Evolutionary conservation across 2,888 invertebrate genomes (phyloP).

Genomic region (Nymphalis c-album): DNA sequence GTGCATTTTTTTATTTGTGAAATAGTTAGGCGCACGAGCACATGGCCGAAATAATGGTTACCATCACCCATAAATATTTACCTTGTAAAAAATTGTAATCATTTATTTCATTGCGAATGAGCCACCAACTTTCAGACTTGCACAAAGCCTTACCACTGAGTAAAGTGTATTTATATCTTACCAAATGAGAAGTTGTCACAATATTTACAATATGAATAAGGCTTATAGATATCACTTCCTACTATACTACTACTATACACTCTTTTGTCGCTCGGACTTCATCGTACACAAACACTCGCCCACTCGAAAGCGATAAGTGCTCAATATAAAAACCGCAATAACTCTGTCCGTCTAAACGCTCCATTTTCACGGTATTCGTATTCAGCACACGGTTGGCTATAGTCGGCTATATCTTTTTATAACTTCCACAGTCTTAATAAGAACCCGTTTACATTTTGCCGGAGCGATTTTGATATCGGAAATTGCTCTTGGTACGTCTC

Average conservation of each 20-base stretch:
- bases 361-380: conserved; percentile 68
- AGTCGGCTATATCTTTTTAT: conserved; percentile 54
- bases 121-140: no score
- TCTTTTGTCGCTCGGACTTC: conserved; percentile 14
- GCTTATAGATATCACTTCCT: conserved; percentile 8
- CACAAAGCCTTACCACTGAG: no score
- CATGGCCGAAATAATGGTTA: no score
- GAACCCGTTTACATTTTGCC: conserved; percentile 45
- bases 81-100: no score
- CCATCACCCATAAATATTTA: no score
- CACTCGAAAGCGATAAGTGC: conserved; percentile 54
- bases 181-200: not conserved
- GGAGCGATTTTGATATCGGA: conserved; percentile 28
- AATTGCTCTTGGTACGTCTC: conserved; percentile 15
- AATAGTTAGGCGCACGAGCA: no score
- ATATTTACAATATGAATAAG: not conserved
- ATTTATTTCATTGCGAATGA: no score
- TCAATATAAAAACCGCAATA: conserved; percentile 69
- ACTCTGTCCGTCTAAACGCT: conserved; percentile 58
- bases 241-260: not conserved
- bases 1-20: no score
- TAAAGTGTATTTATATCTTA: no score
- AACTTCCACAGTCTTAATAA: conserved; percentile 72
- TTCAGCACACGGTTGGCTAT: conserved; percentile 57
- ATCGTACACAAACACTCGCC: conserved; percentile 31